Evolutionary conservation across 2,113 vertebrate species (phyloP), one percentile per base, ranked within the genome.

Genomic region (Boulengeromyrus knoepffleri): DNA sequence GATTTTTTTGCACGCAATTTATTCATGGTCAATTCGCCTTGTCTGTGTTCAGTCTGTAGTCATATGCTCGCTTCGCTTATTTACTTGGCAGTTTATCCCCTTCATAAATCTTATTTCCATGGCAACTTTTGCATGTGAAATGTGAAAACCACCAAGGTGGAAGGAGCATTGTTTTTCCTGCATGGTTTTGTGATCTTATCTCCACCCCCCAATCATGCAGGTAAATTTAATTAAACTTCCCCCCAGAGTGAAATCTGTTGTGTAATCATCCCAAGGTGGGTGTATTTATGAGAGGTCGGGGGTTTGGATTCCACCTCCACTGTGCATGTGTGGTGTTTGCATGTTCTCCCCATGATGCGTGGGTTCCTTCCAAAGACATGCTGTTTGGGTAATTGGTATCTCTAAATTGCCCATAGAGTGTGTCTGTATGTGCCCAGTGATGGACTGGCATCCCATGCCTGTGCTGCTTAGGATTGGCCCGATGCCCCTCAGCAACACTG

Each of bases 221-320:
- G 91, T 93, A 94, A 95, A 94, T 95, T 95, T 93, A 96, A 95
- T 96, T 96, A 95, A 95, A 95, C 94, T 94, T 95, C 94, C 93
- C 94, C 94, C 92, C 50, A 93, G 92, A 95, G 93, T 80, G 93
- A 94, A 93, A 90, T 94, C 94, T 94, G 94, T 95, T 94, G 95
- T 91, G 92, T 95, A 94, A 95, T 93, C 93, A 94, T 94, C 77
- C 92, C 94, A 93, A 93, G 94, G 95, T 92, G 94, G 92, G 92
- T 95, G 94, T 94, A 95, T 95, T 93, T 95, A 90, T 92, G 95
- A 24, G n/a, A 66, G 58, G n/a, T 70, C 3, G 10, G 62, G 62
- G 62, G 27, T 31, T 70, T 13, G 62, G n/a, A 31, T 31, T 12
- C 62, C n/a, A 27, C 62, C 62, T 70, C n/a, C 10, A 1, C n/a